These are phyloP conservation scores for Basileuterus tristriatus DNA, from an alignment of 2,797 vertebrate genomes.

Conservation along the genomic window DNA sequence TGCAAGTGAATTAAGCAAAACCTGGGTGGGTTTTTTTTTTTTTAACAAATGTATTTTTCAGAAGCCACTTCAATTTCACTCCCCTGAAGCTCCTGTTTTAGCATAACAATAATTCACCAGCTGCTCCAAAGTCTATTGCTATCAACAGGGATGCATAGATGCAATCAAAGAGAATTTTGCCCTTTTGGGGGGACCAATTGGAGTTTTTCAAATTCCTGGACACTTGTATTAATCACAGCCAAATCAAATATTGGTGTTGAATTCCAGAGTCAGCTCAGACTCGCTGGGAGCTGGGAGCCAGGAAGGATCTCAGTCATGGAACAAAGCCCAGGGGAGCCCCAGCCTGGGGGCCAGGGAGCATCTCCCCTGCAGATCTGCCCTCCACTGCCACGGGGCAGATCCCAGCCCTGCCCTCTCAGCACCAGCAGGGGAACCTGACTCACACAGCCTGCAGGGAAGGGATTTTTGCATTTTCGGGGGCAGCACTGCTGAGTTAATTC, in stretches of 20 bases:
- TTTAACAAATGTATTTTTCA: not conserved
- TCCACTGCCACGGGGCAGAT: rapidly evolving
- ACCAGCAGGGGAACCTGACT: not conserved
- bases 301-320: not conserved
- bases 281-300: not conserved
- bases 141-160: constrained; percentile 8
- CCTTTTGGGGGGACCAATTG: not conserved
- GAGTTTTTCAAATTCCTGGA: not conserved
- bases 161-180: not conserved
- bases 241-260: not conserved
- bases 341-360: not conserved
- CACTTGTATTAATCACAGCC: not conserved
- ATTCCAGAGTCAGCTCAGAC: not conserved
- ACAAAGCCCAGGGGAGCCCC: not conserved
- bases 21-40: not conserved
- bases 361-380: rapidly evolving
- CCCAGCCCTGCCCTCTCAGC: not conserved
- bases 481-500: not conserved
- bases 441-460: not conserved
- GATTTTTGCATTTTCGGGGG: not conserved
- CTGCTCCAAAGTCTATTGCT: not conserved
- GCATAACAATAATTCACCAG: not conserved
- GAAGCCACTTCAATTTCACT: not conserved
- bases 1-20: not conserved
- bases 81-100: not conserved